Percentiles rank a stretch among this genome's conserved stretches.
These are phyloP conservation scores for Campylomormyrus tamandua DNA, from an alignment of 2,113 vertebrate species.

Conservation along the genomic window DNA sequence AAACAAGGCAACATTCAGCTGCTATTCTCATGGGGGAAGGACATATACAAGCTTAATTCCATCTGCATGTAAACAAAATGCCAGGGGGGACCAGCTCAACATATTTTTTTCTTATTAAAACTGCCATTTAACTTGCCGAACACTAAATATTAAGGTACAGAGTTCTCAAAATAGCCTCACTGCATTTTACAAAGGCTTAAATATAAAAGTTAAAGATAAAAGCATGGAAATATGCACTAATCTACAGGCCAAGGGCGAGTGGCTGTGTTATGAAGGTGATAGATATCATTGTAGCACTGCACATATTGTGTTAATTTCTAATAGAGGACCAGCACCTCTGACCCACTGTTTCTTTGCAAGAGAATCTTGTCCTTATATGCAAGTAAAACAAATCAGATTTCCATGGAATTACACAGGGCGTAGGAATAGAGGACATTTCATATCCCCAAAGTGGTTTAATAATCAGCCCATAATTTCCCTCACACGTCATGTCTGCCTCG, in stretches of 20 bases:
- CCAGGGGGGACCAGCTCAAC: constrained; percentile 22
- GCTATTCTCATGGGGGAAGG: constrained; percentile 24
- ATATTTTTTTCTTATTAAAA: constrained; percentile 37
- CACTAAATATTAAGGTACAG: constrained; percentile 36
- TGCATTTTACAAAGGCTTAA: constrained; percentile 33
- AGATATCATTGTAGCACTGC: background rate
- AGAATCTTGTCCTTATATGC: background rate
- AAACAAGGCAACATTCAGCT: background rate
- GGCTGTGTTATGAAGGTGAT: background rate
- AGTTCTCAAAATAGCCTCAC: constrained; percentile 25
- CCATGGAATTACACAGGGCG: background rate
- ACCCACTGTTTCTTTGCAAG: background rate
- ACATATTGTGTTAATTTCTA: background rate
- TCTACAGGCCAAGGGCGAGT: background rate
- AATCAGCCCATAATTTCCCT: background rate
- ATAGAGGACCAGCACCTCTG: background rate
- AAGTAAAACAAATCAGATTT: constrained; percentile 1
- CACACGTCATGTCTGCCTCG: background rate
- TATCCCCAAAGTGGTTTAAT: background rate
- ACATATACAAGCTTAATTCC: background rate
- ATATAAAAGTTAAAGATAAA: constrained; percentile 10
- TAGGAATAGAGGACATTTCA: background rate
- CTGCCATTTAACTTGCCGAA: constrained; percentile 33
- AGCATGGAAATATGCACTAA: constrained; percentile 17
- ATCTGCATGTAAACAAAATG: constrained; percentile 20